Evolutionary conservation across 1,140 invertebrate species (phyloP), one percentile per base, ranked within the genome.

Genomic region (Lineus longissimus): DNA sequence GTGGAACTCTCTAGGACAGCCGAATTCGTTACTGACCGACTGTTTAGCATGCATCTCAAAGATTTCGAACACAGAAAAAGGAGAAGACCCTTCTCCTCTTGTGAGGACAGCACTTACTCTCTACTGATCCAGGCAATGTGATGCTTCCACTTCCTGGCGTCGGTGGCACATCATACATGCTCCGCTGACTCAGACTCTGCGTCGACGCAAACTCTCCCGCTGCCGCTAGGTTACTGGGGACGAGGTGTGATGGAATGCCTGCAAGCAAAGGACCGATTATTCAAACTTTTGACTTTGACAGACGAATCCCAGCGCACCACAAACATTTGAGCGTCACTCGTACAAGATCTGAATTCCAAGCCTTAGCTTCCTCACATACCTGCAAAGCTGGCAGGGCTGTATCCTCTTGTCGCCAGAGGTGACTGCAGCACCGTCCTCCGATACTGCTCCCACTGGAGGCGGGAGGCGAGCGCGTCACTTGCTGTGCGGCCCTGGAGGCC

Each of bases 81-180:
- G n/a, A n/a, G n/a, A n/a, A n/a, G n/a, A n/a, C n/a, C n/a, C n/a
- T n/a, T n/a, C n/a, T n/a, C n/a, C n/a, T n/a, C n/a, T n/a, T n/a
- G n/a, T n/a, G n/a, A n/a, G n/a, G n/a, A n/a, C n/a, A n/a, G n/a
- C 40, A 62, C 73, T 71, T 68, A 75, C 75, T 72, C 67, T 80
- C 78, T 55, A 81, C 59, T 23, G 79, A 81, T 33, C 75, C 76
- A 57, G 79, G 79, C 22, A 81, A 66, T 1, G 79, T 80, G 59
- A 82, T 78, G 64, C 77, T 82, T 55, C 80, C 79, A 70, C 80
- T 81, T 30, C 80, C 79, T 59, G 77, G 79, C 4, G 78, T 81
- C 15, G 75, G 75, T 29, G 78, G 75, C 6, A 78, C 70, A 65
- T 79, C 78, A 59, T 73, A 76, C 67, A 74, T 71, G 61, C 73